Evolutionary conservation across 2,888 invertebrate genomes (phyloP).

Genomic region (Acrobasis suavella): DNA sequence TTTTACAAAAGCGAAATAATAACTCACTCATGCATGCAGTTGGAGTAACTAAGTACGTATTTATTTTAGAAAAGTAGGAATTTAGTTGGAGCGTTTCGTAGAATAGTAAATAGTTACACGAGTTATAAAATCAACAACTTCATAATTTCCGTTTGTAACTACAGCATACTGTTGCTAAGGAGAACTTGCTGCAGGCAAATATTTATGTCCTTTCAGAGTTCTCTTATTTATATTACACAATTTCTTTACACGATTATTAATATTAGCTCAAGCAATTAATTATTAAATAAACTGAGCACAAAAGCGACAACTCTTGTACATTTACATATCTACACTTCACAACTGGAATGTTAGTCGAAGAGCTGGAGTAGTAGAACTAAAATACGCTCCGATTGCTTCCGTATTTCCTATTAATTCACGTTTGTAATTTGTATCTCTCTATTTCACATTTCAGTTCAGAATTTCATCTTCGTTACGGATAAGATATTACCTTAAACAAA

Average conservation of each 20-base stretch:
- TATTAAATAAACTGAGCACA: not conserved
- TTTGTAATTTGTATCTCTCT: conserved; percentile 10
- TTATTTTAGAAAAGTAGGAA: conserved; percentile 9
- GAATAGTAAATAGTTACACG: conserved; percentile 11
- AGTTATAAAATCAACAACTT: conserved; percentile 13
- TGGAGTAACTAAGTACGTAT: conserved; percentile 15
- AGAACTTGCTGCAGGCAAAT: conserved; percentile 2
- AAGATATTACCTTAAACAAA: not conserved
- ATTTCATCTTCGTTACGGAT: conserved; percentile 3
- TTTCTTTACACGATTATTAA: not conserved
- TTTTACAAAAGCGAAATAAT: conserved; percentile 6
- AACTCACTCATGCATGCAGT: conserved; percentile 11
- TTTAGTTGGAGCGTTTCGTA: conserved; percentile 6
- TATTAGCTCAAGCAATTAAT: not conserved
- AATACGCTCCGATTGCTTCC: not conserved
- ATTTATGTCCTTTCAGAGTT: conserved; percentile 6
- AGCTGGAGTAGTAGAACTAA: conserved; percentile 11
- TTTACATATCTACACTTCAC: conserved; percentile 14
- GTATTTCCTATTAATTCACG: conserved; percentile 2
- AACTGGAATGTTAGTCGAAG: conserved; percentile 8
- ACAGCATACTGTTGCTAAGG: not conserved
- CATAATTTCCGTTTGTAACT: conserved; percentile 14
- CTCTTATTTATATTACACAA: not conserved
- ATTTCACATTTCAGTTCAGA: conserved; percentile 1
- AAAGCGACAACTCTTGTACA: not conserved